Base-by-base conservation (phyloP, 2,113 vertebrate species). In the Cariama cristata region DNA sequence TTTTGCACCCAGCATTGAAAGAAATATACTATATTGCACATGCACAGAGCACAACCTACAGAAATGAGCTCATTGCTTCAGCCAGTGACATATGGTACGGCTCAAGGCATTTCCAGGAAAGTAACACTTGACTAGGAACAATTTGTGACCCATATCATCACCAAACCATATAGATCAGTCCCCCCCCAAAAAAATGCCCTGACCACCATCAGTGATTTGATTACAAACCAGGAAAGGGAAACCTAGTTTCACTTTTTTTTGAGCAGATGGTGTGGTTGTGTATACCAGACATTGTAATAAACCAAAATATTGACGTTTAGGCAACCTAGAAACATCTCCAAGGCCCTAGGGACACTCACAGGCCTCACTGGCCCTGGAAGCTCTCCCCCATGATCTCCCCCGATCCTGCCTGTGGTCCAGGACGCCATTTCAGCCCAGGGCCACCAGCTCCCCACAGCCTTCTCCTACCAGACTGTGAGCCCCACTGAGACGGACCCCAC, bases 21-120 rank as follows among this genome's bases (percentile, higher is more conserved):
- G 22, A 32, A 1, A 0, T 7, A 60, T 35, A 53, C 45, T 11
- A 55, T 50, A 74, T 33, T 14, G 42, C 42, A 47, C 56, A 80
- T 1, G 0, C 69, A 75, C 8, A 18, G 67, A 83, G 63, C 62
- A 53, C 40, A 71, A 52, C 69, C 33, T 28, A 58, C 82, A 86
- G 66, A 32, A 68, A 58, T 9, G 11, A 73, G 83, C 53, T 84
- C 32, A 22, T 0, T 6, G 24, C 93, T 47, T 35, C 8, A 63
- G 26, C 35, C 28, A 67, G 56, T 3, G 2, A 33, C 2, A 1
- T 3, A 6, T 0, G 0, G 16, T 14, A 55, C 0, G 0, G 42
- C 27, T 24, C 1, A 11, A 77, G 38, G 21, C 13, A 0, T 13
- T 49, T 20, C 38, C 53, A 67, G 35, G 14, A 80, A 6, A 68